These are phyloP conservation scores for Urechis unicinctus DNA, from an alignment of 2,888 invertebrate species.

Conservation along the genomic window DNA sequence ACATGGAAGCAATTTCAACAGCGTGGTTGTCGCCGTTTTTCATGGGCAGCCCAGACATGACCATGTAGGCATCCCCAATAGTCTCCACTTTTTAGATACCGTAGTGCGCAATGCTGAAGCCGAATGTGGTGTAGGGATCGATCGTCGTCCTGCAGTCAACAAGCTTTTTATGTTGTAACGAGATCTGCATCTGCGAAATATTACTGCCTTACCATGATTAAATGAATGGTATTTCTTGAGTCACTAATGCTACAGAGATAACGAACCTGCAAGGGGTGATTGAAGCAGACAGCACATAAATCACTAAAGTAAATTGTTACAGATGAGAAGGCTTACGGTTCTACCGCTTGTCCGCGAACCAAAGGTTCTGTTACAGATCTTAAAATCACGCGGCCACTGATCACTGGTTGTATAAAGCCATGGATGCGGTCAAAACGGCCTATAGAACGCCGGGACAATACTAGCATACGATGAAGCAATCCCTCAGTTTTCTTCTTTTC, in stretches of 20 bases:
- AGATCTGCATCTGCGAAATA: no score
- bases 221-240: background rate
- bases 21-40: conserved; percentile 41
- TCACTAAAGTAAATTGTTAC: conserved; percentile 94
- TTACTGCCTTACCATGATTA: no score
- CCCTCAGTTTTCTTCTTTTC: conserved; percentile 96
- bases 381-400: background rate
- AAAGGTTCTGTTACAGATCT: conserved; percentile 70
- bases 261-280: conserved; percentile 58
- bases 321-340: conserved; percentile 82
- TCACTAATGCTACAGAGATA: no score
- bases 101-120: conserved; percentile 78
- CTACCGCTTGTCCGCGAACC: conserved; percentile 78
- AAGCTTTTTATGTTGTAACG: background rate
- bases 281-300: conserved; percentile 83
- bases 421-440: background rate
- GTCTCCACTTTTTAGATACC: conserved; percentile 80
- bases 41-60: conserved; percentile 34
- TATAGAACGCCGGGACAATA: no score
- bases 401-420: background rate
- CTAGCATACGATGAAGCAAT: conserved; percentile 57
- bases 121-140: conserved; percentile 82
- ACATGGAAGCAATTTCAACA: conserved; percentile 48
- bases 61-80: conserved; percentile 25
- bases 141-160: conserved; percentile 68